Base-by-base conservation (phyloP, 2,113 vertebrate genomes). In the Cinclus mexicanus region DNA sequence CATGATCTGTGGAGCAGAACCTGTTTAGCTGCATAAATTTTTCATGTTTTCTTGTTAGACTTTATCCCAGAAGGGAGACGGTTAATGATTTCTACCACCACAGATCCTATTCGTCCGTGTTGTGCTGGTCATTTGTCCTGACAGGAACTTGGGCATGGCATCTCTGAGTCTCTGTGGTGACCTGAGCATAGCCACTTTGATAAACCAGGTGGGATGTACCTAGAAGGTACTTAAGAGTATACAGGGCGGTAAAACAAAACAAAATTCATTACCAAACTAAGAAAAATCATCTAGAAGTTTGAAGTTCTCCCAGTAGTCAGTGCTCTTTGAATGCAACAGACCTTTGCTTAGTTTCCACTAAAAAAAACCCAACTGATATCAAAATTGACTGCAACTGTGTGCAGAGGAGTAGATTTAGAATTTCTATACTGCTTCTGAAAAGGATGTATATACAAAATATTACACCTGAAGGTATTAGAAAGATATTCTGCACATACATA, bases 131-230 rank as follows among this genome's bases (percentile, higher is more conserved):
- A 3, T 29, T n/a, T 72, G n/a, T 49, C 29, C n/a, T 59, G 25
- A 5, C 26, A 37, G 23, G 8, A 16, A 56, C 21, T 60, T 47
- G 81, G 16, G 18, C 25, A 44, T 3, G 6, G 21, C 1, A 1
- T 9, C 25, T 42, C 24, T 75, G 22, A 33, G 16, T 63, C 25
- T 79, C 23, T 42, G 15, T 26, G 23, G 11, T 35, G 31, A 60
- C 10, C 16, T 60, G 29, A 82, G 29, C 0, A 0, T 14, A 82
- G 41, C 3, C 18, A 14, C 37, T 22, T 22, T 10, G 9, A 26
- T 42, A 12, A 65, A 50, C 7, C 11, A 57, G 9, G 7, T n/a
- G 15, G 17, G 10, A 60, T 29, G 24, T 28, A 29, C 23, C 56
- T 79, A 57, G 20, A 61, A 56, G 50, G 25, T 24, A 41, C 13